Percentiles rank a stretch among this genome's conserved stretches.
Conservation (phyloP, 2,888 invertebrate species). For the Coecobrya sp. region DNA sequence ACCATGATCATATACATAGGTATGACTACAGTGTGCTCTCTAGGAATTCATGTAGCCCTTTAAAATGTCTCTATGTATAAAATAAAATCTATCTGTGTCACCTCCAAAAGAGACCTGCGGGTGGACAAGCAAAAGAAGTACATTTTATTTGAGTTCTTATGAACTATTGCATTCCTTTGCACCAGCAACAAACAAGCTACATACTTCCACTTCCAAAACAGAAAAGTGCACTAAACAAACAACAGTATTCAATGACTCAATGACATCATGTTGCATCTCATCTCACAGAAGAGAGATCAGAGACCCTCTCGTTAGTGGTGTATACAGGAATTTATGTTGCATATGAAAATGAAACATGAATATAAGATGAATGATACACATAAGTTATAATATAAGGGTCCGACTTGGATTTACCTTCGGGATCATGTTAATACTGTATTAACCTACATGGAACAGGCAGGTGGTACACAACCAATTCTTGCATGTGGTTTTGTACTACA, state of each 20-base stretch:
- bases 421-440: background rate
- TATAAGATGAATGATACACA: background rate
- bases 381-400: background rate
- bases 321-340: no score
- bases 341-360: no score
- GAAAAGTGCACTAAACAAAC: conserved; percentile 7
- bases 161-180: background rate
- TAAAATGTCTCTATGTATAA: no score
- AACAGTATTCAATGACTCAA: conserved; percentile 46
- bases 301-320: background rate
- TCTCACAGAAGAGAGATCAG: conserved; percentile 16
- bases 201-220: conserved; percentile 9
- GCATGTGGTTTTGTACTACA: background rate
- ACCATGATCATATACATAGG: background rate
- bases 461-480: background rate
- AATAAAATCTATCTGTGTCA: background rate
- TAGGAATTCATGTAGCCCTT: no score
- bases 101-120: background rate
- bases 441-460: background rate
- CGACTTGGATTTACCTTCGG: background rate
- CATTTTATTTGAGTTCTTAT: background rate
- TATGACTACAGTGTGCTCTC: background rate
- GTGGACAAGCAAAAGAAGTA: background rate
- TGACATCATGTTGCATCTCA: conserved; percentile 2
- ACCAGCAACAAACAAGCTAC: no score